A percentile compares a stretch with the other conserved stretches of the same genome.
phyloP scores from a whole-genome alignment of 2,113 vertebrate genomes.

The Grammomys surdaster region DNA sequence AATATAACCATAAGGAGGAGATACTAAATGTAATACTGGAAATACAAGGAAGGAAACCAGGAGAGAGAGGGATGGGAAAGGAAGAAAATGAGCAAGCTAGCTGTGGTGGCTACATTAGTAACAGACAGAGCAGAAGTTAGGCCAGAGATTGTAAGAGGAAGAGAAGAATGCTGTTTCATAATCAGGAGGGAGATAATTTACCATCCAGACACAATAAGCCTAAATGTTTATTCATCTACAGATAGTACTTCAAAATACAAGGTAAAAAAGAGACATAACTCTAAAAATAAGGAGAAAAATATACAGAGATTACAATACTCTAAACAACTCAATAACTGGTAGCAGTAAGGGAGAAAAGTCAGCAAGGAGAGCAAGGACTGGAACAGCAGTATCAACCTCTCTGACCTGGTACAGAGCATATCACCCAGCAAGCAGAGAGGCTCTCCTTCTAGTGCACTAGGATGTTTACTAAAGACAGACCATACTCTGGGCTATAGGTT shows the following conservation, averaged over 20 bases:
- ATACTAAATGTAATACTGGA: not conserved
- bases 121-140: not conserved
- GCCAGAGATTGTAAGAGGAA: not conserved
- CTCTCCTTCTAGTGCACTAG: not conserved
- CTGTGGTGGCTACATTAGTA: not conserved
- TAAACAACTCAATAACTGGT: not conserved
- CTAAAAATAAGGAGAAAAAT: not conserved
- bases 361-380: not conserved
- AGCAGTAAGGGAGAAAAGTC: not conserved
- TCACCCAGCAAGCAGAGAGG: not conserved
- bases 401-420: not conserved
- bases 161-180: not conserved
- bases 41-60: not conserved
- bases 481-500: not conserved
- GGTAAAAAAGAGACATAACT: not conserved
- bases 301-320: not conserved
- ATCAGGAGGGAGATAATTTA: not conserved
- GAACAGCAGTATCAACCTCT: not conserved
- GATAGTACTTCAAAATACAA: not conserved
- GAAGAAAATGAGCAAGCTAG: not conserved
- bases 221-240: not conserved
- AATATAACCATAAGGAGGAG: not conserved
- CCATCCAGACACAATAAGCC: not conserved
- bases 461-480: not conserved
- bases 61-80: not conserved